Conservation (phyloP, 2,797 vertebrate genomes). For the Alca torda region DNA sequence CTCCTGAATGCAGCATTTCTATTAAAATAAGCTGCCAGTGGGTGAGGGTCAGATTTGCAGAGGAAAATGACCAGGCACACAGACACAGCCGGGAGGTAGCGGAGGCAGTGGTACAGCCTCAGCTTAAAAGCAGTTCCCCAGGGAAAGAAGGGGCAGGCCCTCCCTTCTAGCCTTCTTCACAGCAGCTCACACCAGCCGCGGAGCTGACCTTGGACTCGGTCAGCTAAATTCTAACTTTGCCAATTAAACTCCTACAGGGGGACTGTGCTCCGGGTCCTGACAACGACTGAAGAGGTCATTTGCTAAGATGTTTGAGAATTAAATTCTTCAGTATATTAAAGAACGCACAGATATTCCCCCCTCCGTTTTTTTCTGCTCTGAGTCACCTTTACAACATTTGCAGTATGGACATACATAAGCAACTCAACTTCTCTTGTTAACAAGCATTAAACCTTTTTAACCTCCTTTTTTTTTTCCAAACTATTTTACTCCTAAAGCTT, state of each 20-base stretch:
- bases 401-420: not conserved
- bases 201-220: not conserved
- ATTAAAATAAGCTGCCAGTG: not conserved
- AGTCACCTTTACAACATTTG: not conserved
- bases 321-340: not conserved
- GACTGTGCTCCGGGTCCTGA: not conserved
- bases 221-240: not conserved
- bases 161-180: not conserved
- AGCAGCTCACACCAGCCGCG: not conserved
- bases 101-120: no score
- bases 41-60: not conserved
- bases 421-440: not conserved
- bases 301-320: not conserved
- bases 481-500: not conserved
- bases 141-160: not conserved
- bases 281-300: not conserved
- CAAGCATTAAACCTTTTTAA: not conserved
- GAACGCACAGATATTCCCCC: not conserved
- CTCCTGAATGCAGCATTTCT: not conserved
- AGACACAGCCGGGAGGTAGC: not conserved
- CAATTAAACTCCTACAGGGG: not conserved
- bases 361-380: not conserved
- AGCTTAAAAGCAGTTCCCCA: not conserved
- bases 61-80: fast-evolving
- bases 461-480: not conserved